A percentile compares a stretch with the other conserved stretches of the same genome.
phyloP scores from a whole-genome alignment of 2,113 vertebrate genomes.

The Chamaetylas fuelleborni region DNA sequence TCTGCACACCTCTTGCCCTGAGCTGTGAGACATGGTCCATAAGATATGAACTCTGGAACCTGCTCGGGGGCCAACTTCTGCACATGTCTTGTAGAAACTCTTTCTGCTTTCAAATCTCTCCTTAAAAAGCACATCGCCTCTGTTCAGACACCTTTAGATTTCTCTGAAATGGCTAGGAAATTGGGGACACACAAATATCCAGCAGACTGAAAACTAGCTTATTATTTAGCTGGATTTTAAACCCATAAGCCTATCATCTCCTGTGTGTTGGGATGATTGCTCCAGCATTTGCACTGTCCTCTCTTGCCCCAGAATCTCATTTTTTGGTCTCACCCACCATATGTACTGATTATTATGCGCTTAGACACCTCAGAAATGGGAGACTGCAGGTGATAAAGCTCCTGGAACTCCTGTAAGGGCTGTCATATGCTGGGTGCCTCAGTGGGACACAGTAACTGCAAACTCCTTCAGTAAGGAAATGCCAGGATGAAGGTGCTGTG shows the following conservation, averaged over 20 bases:
- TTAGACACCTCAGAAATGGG: not conserved
- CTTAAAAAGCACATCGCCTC: not conserved
- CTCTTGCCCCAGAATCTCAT: not conserved
- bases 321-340: not conserved
- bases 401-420: not conserved
- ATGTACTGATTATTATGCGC: not conserved
- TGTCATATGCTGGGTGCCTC: rapidly evolving
- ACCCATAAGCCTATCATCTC: rapidly evolving
- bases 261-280: not conserved
- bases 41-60: not conserved
- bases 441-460: not conserved
- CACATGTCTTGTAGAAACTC: not conserved
- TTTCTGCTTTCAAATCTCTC: not conserved
- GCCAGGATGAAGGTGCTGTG: not conserved
- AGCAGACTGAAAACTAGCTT: not conserved
- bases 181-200: not conserved
- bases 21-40: not conserved
- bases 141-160: not conserved
- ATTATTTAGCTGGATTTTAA: not conserved
- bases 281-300: not conserved
- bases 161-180: not conserved
- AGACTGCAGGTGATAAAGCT: not conserved
- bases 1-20: not conserved
- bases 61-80: not conserved
- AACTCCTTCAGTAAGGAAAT: not conserved